Evolutionary conservation across 2,888 invertebrate genomes (phyloP).

Genomic region (Melinaea menophilus): DNA sequence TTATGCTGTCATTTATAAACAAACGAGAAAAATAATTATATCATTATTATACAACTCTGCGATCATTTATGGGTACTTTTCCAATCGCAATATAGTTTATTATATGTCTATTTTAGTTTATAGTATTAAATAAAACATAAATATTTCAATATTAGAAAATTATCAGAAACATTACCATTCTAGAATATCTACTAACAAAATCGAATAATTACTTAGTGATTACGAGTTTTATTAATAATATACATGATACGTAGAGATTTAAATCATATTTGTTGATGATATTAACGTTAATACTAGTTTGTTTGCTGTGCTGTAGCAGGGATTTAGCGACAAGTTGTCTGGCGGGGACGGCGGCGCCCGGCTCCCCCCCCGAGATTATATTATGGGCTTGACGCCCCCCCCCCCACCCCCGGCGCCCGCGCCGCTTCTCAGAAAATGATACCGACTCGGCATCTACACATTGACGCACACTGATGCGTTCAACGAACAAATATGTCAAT

Average conservation of each 20-base stretch:
- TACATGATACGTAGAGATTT: neutral
- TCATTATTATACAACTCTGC: no score
- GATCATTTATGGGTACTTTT: no score
- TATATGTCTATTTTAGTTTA: no score
- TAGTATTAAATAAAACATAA: no score
- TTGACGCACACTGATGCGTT: slow-evolving; percentile 39
- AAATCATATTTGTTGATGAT: slow-evolving; percentile 3
- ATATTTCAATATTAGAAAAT: no score
- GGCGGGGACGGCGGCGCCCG: slow-evolving; percentile 56
- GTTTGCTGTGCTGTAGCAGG: slow-evolving; percentile 18
- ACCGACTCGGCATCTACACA: slow-evolving; percentile 42
- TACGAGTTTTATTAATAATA: no score
- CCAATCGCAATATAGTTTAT: no score
- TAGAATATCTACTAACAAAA: no score
- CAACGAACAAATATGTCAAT: slow-evolving; percentile 33
- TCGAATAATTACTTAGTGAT: no score
- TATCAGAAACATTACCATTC: no score
- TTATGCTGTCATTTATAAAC: no score
- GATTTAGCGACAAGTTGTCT: slow-evolving; percentile 73
- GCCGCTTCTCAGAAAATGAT: slow-evolving; percentile 66
- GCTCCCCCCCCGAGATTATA: slow-evolving; percentile 36
- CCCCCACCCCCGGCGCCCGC: slow-evolving; percentile 36
- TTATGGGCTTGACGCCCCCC: slow-evolving; percentile 56
- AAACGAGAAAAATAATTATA: no score
- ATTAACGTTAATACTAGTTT: slow-evolving; percentile 17